A percentile compares a stretch with the other conserved stretches of the same genome.
These are phyloP conservation scores for Boulengeromyrus knoepffleri DNA, from an alignment of 2,113 vertebrate genomes.

Conservation along the genomic window DNA sequence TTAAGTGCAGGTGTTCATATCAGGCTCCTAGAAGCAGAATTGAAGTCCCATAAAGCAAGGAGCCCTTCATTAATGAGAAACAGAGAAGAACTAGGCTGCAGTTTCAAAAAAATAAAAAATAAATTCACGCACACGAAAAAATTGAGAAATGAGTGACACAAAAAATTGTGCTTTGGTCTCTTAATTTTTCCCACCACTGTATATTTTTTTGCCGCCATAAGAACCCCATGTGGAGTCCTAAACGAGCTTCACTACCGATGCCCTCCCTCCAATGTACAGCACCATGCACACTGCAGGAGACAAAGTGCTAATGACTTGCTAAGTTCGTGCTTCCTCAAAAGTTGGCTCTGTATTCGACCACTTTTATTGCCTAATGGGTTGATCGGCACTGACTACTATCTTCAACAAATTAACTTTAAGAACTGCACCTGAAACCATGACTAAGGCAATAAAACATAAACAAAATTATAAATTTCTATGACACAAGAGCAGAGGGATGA, in stretches of 20 bases:
- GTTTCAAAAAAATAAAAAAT: too few species aligned
- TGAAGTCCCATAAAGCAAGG: too few species aligned
- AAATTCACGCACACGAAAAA: too few species aligned
- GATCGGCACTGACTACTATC: not conserved
- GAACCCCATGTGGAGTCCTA: not conserved
- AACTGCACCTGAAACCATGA: not conserved
- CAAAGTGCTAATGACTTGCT: not conserved
- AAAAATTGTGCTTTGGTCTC: too few species aligned
- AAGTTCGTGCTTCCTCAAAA: not conserved
- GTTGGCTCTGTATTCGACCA: not conserved
- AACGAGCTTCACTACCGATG: not conserved
- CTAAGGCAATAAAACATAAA: not conserved
- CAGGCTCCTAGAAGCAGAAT: too few species aligned
- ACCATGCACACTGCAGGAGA: not conserved
- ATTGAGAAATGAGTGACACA: too few species aligned
- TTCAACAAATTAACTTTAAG: not conserved
- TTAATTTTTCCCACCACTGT: too few species aligned
- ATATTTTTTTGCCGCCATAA: not conserved
- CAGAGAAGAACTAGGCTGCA: too few species aligned
- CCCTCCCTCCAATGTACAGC: not conserved
- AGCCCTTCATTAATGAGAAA: too few species aligned
- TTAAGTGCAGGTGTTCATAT: too few species aligned
- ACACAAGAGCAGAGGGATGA: not conserved
- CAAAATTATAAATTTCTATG: not conserved
- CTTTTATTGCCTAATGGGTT: not conserved